Base-by-base conservation (phyloP, 2,797 vertebrate species). In the Sphaeramia orbicularis region DNA sequence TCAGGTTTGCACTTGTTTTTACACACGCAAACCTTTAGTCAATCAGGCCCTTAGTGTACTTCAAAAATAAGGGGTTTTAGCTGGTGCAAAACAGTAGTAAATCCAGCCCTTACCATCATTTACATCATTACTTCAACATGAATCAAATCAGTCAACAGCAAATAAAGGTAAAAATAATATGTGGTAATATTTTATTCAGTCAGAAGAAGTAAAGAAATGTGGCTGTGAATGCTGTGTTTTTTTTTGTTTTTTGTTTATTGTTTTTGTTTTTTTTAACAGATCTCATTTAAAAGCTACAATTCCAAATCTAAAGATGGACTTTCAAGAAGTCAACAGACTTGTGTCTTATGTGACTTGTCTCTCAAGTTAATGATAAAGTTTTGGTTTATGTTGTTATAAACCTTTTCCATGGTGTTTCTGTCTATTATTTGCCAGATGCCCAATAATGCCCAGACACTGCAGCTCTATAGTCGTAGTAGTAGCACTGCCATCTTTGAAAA, bases 401-500 rank as follows among this genome's bases (percentile, higher is more conserved):
- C 57, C 47, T 8, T 67, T 10, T 38, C 41, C n/a, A n/a, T n/a
- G n/a, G n/a, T n/a, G n/a, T n/a, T n/a, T n/a, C n/a, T n/a, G n/a
- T n/a, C n/a, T n/a, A n/a, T n/a, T 4, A 50, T 1, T 2, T 56
- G 43, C 24, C 45, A 67, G 16, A 65, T 58, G 36, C 14, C 32
- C 53, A 67, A 68, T 58, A 59, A 38, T 14, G 21, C 30, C 47
- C 37, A 67, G 48, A 42, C 45, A 50, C 49, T 54, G 21, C 15
- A 57, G 35, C 48, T 55, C 49, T 11, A 6, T 51, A 16, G 38
- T 43, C 2, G 1, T 38, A 47, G 40, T 58, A 14, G 13, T 44
- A 11, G 24, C 35, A 24, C 19, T 15, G 69, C 54, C 63, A n/a
- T 64, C 52, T 66, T 51, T 32, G 12, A 72, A 65, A 13, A 40